Evolutionary conservation across 1,140 invertebrate species (phyloP), one percentile per base, ranked within the genome.

Genomic region (Apis florea): DNA sequence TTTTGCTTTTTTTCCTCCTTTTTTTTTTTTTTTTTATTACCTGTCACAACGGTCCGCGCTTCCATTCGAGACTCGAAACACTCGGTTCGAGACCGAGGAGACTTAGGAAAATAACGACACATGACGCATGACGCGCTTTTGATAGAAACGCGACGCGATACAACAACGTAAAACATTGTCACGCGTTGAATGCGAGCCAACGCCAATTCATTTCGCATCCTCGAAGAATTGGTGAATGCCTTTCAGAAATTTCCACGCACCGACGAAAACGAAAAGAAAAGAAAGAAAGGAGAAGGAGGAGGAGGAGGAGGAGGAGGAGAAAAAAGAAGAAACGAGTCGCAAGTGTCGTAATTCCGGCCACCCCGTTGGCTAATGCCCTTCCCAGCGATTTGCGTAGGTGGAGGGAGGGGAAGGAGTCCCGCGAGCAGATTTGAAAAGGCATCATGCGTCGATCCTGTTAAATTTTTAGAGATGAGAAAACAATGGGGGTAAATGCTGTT

Each of bases 401-500:
- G 49, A 64, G 2, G 17, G 47, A 10, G 68, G 21, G 63, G 66
- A 17, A 11, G 61, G 67, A 82, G 74, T 69, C 66, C 79, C 71
- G 68, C 53, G 54, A 68, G 54, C 71, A 81, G 79, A 81, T 81
- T 67, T 81, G 71, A 75, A 81, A 81, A 81, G 72, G 68, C 26
- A 81, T 61, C 61, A 9, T 76, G 79, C 66, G 75, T 84, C 79
- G 80, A 89, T 88, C 84, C 77, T 69, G 87, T 83, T 76, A 83
- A 88, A 89, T 85, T 83, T 86, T 80, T 81, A 53, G 68, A 64
- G 68, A 79, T 69, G 77, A 77, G 74, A 85, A 82, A 85, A 90
- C 87, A 89, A 89, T 89, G 81, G 82, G 75, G 79, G 83, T 83
- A 83, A 88, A 87, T 86, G 83, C 84, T 75, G 71, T 81, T 79